A percentile compares a stretch with the other conserved stretches of the same genome.
These are phyloP conservation scores for Clinocottus analis DNA, from an alignment of 2,113 vertebrate species.

Conservation along the genomic window DNA sequence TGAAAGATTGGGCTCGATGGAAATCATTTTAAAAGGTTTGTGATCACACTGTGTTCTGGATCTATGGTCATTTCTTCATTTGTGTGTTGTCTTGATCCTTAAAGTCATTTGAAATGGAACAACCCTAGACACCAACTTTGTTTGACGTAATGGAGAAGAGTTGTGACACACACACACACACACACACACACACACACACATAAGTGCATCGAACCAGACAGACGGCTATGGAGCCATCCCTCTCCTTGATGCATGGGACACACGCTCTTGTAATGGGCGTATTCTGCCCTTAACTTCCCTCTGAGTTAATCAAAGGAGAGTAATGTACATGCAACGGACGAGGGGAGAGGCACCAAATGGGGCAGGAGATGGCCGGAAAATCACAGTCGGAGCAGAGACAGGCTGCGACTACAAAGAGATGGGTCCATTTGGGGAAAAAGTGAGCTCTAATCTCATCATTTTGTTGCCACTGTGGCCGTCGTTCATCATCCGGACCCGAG, in stretches of 20 bases:
- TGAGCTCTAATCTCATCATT: slow-evolving; percentile 34
- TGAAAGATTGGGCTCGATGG: neutral
- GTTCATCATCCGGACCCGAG: slow-evolving; percentile 5
- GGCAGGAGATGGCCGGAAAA: slow-evolving; percentile 32
- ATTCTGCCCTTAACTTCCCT: slow-evolving; percentile 13
- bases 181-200: neutral
- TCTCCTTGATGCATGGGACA: slow-evolving; percentile 19
- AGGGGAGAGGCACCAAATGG: slow-evolving; percentile 33
- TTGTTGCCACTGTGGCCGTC: slow-evolving; percentile 15
- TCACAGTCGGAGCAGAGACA: slow-evolving; percentile 22
- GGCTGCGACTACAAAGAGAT: slow-evolving; percentile 43
- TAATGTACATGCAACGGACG: neutral
- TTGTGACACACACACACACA: slow-evolving; percentile 12
- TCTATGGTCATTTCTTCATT: neutral
- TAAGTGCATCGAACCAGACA: slow-evolving; percentile 17
- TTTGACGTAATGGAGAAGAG: neutral
- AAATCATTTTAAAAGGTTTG: neutral
- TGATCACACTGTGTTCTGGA: neutral
- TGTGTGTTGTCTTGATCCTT: neutral
- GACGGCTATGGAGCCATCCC: slow-evolving; percentile 13
- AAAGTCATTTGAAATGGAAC: neutral
- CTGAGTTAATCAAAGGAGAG: slow-evolving; percentile 55
- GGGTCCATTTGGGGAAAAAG: slow-evolving; percentile 14
- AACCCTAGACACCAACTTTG: neutral
- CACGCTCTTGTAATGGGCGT: slow-evolving; percentile 18